Conservation (phyloP, 2,113 vertebrate genomes). For the Gopherus flavomarginatus region DNA sequence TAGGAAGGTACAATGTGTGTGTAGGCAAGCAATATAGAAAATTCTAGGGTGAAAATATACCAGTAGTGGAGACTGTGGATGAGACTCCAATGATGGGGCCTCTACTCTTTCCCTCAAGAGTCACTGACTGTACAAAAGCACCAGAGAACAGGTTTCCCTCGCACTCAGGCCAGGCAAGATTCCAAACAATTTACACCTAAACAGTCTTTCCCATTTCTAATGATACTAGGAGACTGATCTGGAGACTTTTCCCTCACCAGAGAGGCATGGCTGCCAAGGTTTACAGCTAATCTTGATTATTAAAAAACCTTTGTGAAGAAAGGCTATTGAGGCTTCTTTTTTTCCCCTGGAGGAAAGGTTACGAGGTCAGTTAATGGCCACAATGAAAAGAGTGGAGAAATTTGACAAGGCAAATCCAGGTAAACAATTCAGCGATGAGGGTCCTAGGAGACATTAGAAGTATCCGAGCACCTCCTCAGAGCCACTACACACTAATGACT, state of each 20-base stretch:
- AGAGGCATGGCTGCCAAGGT: not conserved
- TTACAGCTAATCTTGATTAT: not conserved
- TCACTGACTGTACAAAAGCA: not conserved
- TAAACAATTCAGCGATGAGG: not conserved
- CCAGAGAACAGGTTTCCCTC: no score
- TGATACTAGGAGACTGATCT: rapidly evolving
- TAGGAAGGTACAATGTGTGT: not conserved
- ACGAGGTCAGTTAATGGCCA: not conserved
- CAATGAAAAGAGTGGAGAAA: not conserved
- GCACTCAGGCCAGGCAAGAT: not conserved
- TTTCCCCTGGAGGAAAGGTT: not conserved
- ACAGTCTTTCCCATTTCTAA: not conserved
- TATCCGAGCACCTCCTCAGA: not conserved
- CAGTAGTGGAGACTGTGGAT: not conserved
- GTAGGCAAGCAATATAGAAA: not conserved
- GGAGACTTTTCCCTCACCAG: rapidly evolving
- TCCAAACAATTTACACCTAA: not conserved
- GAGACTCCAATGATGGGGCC: not conserved
- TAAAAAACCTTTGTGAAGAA: not conserved
- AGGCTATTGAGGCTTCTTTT: not conserved
- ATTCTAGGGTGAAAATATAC: rapidly evolving
- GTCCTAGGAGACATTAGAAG: not conserved
- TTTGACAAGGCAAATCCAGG: not conserved
- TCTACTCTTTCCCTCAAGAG: not conserved
- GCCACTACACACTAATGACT: no score